Evolutionary conservation across 1,140 invertebrate genomes (phyloP).

Genomic region (Lordiphosa collinella): DNA sequence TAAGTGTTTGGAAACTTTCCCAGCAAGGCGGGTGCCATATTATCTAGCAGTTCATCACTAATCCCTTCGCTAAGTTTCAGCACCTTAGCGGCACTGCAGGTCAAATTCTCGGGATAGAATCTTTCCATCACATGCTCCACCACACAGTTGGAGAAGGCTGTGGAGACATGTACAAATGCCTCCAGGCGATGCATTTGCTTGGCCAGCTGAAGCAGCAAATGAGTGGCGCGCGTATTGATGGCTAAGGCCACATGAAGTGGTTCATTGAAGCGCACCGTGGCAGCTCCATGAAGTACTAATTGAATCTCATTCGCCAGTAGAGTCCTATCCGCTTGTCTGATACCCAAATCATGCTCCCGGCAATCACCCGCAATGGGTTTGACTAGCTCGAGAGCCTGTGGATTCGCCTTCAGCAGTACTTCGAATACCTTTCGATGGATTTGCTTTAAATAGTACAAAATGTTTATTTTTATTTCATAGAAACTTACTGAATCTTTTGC

Average conservation of each 20-base stretch:
- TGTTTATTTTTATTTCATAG: rapidly evolving
- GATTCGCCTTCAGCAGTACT: slow-evolving; percentile 8
- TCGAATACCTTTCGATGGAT: slow-evolving; percentile 23
- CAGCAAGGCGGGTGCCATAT: slow-evolving; percentile 84
- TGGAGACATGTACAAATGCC: slow-evolving; percentile 85
- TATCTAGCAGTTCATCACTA: slow-evolving; percentile 82
- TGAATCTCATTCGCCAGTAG: slow-evolving; percentile 79
- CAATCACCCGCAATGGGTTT: slow-evolving; percentile 82
- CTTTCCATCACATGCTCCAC: slow-evolving; percentile 82
- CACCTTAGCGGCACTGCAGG: slow-evolving; percentile 84
- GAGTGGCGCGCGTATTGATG: slow-evolving; percentile 83
- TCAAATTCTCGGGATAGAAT: slow-evolving; percentile 85
- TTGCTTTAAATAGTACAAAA: not conserved
- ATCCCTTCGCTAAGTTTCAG: slow-evolving; percentile 80
- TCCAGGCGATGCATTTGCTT: slow-evolving; percentile 85
- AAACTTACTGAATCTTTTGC: slow-evolving; percentile 80
- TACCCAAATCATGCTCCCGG: slow-evolving; percentile 83
- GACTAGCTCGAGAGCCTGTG: slow-evolving; percentile 15
- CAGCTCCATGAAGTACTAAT: slow-evolving; percentile 91
- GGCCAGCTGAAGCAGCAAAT: slow-evolving; percentile 81
- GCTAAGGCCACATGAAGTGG: slow-evolving; percentile 83
- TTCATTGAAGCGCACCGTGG: slow-evolving; percentile 91
- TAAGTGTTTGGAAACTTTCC: slow-evolving; percentile 90
- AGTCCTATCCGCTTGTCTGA: slow-evolving; percentile 82
- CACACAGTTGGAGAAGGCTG: slow-evolving; percentile 86